These are phyloP conservation scores for Acleris holmiana DNA, from an alignment of 2,888 invertebrate species.

Conservation along the genomic window DNA sequence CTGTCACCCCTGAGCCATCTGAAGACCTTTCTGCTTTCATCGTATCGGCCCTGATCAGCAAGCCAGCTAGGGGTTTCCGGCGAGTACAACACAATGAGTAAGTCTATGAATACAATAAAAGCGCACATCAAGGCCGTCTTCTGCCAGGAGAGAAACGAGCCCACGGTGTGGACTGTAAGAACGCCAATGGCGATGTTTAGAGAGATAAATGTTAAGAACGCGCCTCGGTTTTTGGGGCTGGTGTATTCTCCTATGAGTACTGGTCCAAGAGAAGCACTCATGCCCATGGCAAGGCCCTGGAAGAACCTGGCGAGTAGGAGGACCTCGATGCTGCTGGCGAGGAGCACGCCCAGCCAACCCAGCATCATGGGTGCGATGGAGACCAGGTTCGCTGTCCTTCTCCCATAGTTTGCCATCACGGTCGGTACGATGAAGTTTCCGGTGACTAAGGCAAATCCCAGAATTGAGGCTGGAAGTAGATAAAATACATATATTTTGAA, in stretches of 20 bases:
- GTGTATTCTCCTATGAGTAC: slow-evolving; percentile 81
- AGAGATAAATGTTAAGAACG: slow-evolving; percentile 81
- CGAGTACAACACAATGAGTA: slow-evolving; percentile 60
- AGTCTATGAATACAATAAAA: slow-evolving; percentile 66
- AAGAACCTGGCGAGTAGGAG: slow-evolving; percentile 57
- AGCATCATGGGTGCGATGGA: slow-evolving; percentile 69
- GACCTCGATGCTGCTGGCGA: slow-evolving; percentile 58
- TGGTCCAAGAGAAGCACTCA: slow-evolving; percentile 69
- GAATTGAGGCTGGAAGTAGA: slow-evolving; percentile 57
- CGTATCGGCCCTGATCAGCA: slow-evolving; percentile 76
- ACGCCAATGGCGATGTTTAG: slow-evolving; percentile 84
- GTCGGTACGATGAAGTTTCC: slow-evolving; percentile 57
- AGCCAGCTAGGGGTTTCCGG: slow-evolving; percentile 88
- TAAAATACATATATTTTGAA: neutral
- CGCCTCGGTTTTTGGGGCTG: slow-evolving; percentile 83
- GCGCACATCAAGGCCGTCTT: slow-evolving; percentile 74
- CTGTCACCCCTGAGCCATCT: slow-evolving; percentile 80
- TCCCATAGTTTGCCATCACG: slow-evolving; percentile 79
- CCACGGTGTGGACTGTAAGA: slow-evolving; percentile 83
- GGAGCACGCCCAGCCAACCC: slow-evolving; percentile 77
- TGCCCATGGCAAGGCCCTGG: slow-evolving; percentile 74
- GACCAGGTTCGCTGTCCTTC: slow-evolving; percentile 73
- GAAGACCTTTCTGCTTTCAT: slow-evolving; percentile 79
- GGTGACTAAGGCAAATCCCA: slow-evolving; percentile 54
- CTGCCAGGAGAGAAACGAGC: slow-evolving; percentile 83